Percentiles rank a stretch among this genome's conserved stretches.
phyloP scores from a whole-genome alignment of 2,797 vertebrate genomes.

The Diglossa cyanea region DNA sequence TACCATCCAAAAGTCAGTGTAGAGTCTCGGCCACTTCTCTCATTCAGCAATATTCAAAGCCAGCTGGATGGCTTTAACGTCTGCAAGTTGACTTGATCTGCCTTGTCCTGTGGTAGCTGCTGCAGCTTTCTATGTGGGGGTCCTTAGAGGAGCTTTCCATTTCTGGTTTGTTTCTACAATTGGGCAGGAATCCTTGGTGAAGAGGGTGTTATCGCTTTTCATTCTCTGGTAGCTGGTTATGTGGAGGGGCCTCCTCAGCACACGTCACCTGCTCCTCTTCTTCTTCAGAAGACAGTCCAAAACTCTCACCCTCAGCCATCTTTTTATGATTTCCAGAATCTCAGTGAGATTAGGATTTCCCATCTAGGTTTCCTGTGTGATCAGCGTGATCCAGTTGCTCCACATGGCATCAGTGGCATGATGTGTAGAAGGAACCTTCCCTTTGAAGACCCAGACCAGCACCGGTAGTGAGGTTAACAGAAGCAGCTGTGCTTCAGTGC shows the following conservation, averaged over 20 bases:
- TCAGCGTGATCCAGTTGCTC: fast-evolving
- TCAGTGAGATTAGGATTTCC: not conserved
- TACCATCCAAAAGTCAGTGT: not conserved
- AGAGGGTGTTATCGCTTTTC: fast-evolving
- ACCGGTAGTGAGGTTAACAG: not conserved
- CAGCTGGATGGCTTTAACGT: not conserved
- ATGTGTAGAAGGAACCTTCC: not conserved
- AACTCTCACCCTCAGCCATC: not conserved
- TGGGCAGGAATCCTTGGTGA: not conserved
- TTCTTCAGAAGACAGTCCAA: not conserved
- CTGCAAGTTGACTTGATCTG: not conserved
- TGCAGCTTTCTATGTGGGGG: not conserved
- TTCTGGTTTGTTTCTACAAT: not conserved
- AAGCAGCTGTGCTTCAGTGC: not conserved
- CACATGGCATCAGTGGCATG: not conserved
- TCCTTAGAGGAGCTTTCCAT: not conserved
- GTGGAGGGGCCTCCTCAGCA: too few species aligned
- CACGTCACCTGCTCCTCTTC: not conserved
- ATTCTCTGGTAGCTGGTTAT: not conserved
- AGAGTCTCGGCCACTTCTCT: not conserved
- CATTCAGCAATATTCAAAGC: not conserved
- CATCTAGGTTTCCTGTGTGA: not conserved
- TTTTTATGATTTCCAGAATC: not conserved
- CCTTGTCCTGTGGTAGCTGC: not conserved
- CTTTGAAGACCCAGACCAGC: not conserved